Conservation (phyloP, 2,113 vertebrate species). For the Barnardius zonarius region DNA sequence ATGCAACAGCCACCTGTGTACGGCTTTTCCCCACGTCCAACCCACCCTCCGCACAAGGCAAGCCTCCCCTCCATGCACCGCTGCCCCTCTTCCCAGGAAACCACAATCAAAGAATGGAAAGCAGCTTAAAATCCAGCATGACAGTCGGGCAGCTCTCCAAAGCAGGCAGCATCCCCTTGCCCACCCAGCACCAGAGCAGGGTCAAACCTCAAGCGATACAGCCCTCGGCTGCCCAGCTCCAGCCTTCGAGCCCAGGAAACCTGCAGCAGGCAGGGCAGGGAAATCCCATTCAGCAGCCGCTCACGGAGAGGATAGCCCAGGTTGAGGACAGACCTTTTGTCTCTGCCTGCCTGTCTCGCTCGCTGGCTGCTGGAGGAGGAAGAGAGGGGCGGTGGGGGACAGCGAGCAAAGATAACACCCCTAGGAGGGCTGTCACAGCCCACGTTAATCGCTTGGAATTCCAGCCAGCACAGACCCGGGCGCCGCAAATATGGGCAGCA, state of each 20-base stretch:
- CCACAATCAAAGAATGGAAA: not conserved
- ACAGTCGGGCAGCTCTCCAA: not conserved
- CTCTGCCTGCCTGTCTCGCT: constrained; percentile 52
- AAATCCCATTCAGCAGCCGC: constrained; percentile 47
- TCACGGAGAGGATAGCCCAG: constrained; percentile 33
- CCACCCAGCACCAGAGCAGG: constrained; percentile 28
- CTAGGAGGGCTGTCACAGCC: constrained; percentile 64
- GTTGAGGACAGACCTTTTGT: constrained; percentile 70
- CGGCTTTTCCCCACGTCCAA: not conserved
- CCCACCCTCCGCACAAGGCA: not conserved
- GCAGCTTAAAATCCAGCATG: not conserved
- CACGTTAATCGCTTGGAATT: constrained; percentile 64
- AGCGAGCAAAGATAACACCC: constrained; percentile 63
- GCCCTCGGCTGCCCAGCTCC: not conserved
- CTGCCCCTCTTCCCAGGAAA: constrained; percentile 18
- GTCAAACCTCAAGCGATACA: constrained; percentile 39
- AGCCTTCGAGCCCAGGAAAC: constrained; percentile 5
- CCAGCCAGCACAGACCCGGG: constrained; percentile 20
- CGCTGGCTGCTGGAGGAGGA: constrained; percentile 35
- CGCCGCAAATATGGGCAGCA: constrained; percentile 58
- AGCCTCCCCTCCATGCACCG: not conserved
- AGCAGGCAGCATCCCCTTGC: not conserved
- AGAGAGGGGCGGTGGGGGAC: constrained; percentile 57
- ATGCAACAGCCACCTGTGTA: constrained; percentile 25
- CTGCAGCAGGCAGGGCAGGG: constrained; percentile 26